Evolutionary conservation across 2,888 invertebrate species (phyloP), one percentile per base, ranked within the genome.

Genomic region (Tenthredo scrophulariae): DNA sequence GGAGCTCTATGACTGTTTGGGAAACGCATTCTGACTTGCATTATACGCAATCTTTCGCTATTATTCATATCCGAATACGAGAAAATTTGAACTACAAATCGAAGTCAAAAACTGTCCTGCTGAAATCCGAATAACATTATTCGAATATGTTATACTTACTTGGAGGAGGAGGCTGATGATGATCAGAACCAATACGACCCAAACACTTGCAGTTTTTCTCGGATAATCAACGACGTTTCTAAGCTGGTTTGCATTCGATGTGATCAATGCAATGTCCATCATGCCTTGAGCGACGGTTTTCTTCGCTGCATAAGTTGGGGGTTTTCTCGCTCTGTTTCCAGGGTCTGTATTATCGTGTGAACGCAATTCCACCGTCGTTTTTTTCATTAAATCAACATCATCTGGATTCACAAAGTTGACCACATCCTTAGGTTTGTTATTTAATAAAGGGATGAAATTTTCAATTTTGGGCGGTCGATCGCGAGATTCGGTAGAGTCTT

Each of bases 241-340:
- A 83, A 96, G 92, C 88, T 96, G 96, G 91, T 96, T 96, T 0
- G 96, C 96, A 91, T 96, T 96, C 0, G 96, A 96, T 4, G 96
- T 96, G 75, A 96, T 94, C 62, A 96, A 91, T 0, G 96, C 96
- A 62, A 96, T 95, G 89, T 96, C 96, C 96, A 96, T 96, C 94
- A 96, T 95, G 40, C 96, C 96, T 92, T 95, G 95, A 0, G 95
- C 95, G 0, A 95, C 94, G 0, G 95, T 95, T 90, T 95, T 95
- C 90, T 95, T 95, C 6, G 95, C 95, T 5, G 95, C 95, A 89
- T 94, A 95, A 10, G 91, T 92, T 86, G 93, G 93, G 5, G 90
- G 86, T 46, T 91, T 83, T 46, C 62, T 83, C 43, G 1, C n/a
- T 10, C 75, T 29, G 0, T 7, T 10, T 18, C 3, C 22, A 15